Base-by-base conservation (phyloP, 1,140 invertebrate genomes). In the Hydropsyche tenuis region DNA sequence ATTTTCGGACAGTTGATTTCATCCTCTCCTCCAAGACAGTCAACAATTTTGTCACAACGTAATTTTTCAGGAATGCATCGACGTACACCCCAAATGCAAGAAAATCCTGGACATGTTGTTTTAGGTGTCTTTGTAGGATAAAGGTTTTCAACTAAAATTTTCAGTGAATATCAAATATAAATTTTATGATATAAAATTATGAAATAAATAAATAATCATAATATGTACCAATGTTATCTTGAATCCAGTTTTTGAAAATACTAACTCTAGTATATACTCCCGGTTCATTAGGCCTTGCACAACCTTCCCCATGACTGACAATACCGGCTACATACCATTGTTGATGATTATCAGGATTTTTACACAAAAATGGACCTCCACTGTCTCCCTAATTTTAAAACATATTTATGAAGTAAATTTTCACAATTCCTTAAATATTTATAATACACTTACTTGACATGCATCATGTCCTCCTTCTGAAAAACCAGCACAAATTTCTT, bases 231-330 rank as follows among this genome's bases (percentile, higher is more conserved):
- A 85, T 87, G 43, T 86, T 85, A 74, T 86, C 81, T 69, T 84
- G 82, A 69, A 95, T 92, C 94, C 93, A 96, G 48, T 88, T 80
- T 2, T 90, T 77, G 80, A 89, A 94, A n/a, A 89, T 81, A 43
- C 88, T 89, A 18, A 94, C 90, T 81, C 88, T 87, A 0, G 93
- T 94, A 77, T 96, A 96, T 71, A 92, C 92, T n/a, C 94, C 94
- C 6, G 93, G 91, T 80, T 94, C 90, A 69, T 89, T 84, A 27
- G 90, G 88, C 72, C 90, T 84, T 1, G 88, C 94, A 82, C 94
- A 95, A 5, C 93, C 93, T 78, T 91, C 88, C 1, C 95, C 95
- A 79, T 94, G 91, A 78, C 91, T 93, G 0, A 94, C 90, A 20
- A 94, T 88, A 0, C 92, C 93, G 4, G 89, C 92, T 37, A 93